Conservation (phyloP, 2,113 vertebrate genomes). For the Platysternon megacephalum region DNA sequence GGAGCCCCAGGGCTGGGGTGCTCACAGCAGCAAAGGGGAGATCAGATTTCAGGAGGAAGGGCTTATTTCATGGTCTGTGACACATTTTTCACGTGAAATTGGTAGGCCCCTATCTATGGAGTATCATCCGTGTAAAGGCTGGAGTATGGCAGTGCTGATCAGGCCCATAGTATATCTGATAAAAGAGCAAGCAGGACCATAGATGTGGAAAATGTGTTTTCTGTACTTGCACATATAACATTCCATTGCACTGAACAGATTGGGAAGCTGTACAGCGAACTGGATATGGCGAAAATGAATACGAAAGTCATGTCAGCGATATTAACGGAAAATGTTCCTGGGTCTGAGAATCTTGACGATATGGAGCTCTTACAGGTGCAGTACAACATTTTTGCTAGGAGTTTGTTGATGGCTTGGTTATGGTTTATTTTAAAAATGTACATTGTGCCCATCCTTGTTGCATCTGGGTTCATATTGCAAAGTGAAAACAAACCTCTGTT, state of each 20-base stretch:
- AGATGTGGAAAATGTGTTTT: not conserved
- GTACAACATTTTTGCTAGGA: not conserved
- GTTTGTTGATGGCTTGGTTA: not conserved
- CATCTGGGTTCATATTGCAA: not conserved
- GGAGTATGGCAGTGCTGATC: not conserved
- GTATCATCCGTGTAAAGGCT: not conserved
- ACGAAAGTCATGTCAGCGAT: slow-evolving; percentile 82
- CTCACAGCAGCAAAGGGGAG: too few species aligned
- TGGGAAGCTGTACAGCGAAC: slow-evolving; percentile 83
- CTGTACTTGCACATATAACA: not conserved
- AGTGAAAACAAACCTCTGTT: not conserved
- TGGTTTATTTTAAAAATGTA: not conserved
- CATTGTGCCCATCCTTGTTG: not conserved
- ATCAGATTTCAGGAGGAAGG: too few species aligned
- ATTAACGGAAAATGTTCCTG: slow-evolving; percentile 79
- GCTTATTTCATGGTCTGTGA: too few species aligned
- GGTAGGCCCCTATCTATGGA: not conserved
- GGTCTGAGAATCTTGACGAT: slow-evolving; percentile 77
- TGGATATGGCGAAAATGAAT: slow-evolving; percentile 85
- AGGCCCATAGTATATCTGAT: not conserved
- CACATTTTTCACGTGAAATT: too few species aligned
- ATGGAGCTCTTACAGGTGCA: slow-evolving; percentile 81
- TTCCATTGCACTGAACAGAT: slow-evolving; percentile 67
- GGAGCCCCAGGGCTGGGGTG: too few species aligned
- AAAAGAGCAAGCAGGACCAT: not conserved